A percentile compares a stretch with the other conserved stretches of the same genome.
Evolutionary conservation across 2,888 invertebrate genomes (phyloP).

Genomic region (Thymelicus acteon): DNA sequence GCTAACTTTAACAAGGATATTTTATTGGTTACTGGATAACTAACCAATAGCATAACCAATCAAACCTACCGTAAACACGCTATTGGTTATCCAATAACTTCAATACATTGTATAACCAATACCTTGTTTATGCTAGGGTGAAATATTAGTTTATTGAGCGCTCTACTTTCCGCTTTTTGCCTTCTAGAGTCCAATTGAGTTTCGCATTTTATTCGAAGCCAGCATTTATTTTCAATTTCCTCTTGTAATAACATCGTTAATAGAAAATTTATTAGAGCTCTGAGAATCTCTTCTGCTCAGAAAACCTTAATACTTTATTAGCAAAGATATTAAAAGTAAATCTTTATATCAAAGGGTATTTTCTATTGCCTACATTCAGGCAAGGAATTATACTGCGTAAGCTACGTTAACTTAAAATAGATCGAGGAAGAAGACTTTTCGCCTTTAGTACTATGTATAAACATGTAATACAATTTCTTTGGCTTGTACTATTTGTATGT

Average conservation of each 20-base stretch:
- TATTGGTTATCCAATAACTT: too few species aligned
- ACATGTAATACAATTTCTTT: too few species aligned
- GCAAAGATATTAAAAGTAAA: conserved; percentile 28
- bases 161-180: conserved; percentile 58
- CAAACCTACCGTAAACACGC: too few species aligned
- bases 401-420: too few species aligned
- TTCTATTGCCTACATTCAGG: neutral
- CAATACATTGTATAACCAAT: conserved; percentile 51
- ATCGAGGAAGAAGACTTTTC: too few species aligned
- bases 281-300: conserved; percentile 33
- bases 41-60: conserved; percentile 18
- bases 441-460: too few species aligned
- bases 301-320: conserved; percentile 27
- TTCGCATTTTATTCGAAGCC: conserved; percentile 61
- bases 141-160: conserved; percentile 70
- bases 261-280: conserved; percentile 59
- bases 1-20: neutral
- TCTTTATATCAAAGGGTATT: conserved; percentile 17
- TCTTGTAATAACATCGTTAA: conserved; percentile 67
- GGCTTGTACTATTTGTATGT: too few species aligned
- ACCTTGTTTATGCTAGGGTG: conserved; percentile 50
- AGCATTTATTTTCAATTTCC: conserved; percentile 73
- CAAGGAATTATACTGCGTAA: too few species aligned
- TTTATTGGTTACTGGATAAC: conserved; percentile 53
- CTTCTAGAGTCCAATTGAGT: conserved; percentile 53